Base-by-base conservation (phyloP, 2,113 vertebrate species). In the Aptenodytes forsteri region DNA sequence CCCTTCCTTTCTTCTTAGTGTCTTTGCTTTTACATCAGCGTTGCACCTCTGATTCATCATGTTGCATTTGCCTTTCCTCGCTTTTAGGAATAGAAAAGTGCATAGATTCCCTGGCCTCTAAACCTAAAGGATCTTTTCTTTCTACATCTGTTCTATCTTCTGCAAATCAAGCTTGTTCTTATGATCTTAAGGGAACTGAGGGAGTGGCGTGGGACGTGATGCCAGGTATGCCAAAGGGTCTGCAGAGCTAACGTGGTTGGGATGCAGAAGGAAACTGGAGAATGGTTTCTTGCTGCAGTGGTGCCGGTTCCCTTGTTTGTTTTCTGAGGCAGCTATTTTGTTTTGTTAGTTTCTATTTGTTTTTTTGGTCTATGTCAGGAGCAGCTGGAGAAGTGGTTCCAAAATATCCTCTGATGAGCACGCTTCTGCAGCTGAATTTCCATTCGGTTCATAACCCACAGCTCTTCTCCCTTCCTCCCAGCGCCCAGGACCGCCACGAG, bases 401-500 rank as follows among this genome's bases (percentile, higher is more conserved):
- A 17, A 17, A 87, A 20, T 20, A 62, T 1, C 25, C 85, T n/a
- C 16, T 54, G 47, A 36, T 66, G 10, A 88, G 6, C 27, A 67
- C 30, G 11, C 4, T 76, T 46, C 25, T 62, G 20, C 25, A 71
- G 38, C 13, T 69, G 34, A 36, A n/a, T 50, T 79, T 83, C 58
- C 44, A 13, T 44, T 80, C 30, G 20, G 29, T 26, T 65, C 32
- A 0, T n/a, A 69, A 32, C 15, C 15, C 66, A 6, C 26, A 42
- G 15, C 22, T 90, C 16, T 75, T 54, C 16, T 26, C 11, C 2
- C 3, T 56, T 23, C 26, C 25, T 66, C 21, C 13, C 3, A 0
- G 4, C 2, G 5, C 25, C n/a, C 42, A 59, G 52, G 21, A 42
- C 44, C 1, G 1, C 26, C 75, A n/a, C 0, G 1, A 79, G 54